Percentiles rank a stretch among this genome's conserved stretches.
Evolutionary conservation across 2,888 invertebrate species (phyloP).

Genomic region (Eulithis prunata): DNA sequence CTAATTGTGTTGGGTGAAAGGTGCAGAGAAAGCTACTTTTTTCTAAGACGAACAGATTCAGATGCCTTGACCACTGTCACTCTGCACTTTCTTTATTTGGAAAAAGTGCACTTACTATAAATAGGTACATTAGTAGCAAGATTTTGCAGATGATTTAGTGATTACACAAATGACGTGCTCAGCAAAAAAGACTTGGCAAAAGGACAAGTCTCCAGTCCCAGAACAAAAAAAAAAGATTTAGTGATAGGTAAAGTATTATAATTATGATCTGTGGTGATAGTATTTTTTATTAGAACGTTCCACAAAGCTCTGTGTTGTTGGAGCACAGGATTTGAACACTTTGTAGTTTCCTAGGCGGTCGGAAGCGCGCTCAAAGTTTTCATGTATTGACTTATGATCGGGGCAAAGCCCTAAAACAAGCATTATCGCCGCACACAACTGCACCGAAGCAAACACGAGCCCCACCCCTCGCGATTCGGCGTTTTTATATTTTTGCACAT

Average conservation of each 20-base stretch:
- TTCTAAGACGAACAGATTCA: slow-evolving; percentile 54
- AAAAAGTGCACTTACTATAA: slow-evolving; percentile 28
- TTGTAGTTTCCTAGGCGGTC: slow-evolving; percentile 45
- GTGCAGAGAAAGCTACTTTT: slow-evolving; percentile 72
- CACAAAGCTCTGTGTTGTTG: slow-evolving; percentile 45
- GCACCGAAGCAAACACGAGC: slow-evolving; percentile 62
- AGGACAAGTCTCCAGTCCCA: no score
- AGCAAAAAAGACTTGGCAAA: no score
- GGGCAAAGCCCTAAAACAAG: slow-evolving; percentile 80
- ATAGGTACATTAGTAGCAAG: neutral
- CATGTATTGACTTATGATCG: slow-evolving; percentile 82
- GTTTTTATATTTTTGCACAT: slow-evolving; percentile 84
- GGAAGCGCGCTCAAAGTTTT: slow-evolving; percentile 47
- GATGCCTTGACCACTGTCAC: slow-evolving; percentile 24
- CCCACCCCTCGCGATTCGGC: slow-evolving; percentile 75
- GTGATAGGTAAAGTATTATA: no score
- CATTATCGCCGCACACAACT: slow-evolving; percentile 78
- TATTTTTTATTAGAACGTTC: slow-evolving; percentile 11
- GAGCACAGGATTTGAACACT: slow-evolving; percentile 42
- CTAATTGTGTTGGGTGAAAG: slow-evolving; percentile 77
- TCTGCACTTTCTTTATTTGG: slow-evolving; percentile 36
- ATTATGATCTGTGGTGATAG: neutral
- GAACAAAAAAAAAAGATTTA: no score
- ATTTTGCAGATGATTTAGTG: slow-evolving; percentile 1
- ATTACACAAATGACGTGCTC: no score